Conservation (phyloP, 1,140 invertebrate genomes). For the Formica selysi region DNA sequence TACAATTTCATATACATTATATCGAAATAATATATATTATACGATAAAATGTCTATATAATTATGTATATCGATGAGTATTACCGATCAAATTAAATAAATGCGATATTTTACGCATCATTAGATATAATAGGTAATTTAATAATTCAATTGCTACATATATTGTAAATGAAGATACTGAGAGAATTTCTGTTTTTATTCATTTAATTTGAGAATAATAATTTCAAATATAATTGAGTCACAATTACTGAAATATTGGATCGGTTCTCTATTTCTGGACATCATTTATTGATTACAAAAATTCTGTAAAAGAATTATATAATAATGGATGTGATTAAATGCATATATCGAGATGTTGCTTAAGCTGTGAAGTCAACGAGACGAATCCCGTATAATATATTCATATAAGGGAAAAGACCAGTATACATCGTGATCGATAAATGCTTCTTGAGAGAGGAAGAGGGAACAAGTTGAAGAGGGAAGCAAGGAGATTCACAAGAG, state of each 20-base stretch:
- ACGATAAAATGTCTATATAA: constrained; percentile 22
- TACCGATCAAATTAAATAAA: constrained; percentile 28
- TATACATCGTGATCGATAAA: constrained; percentile 62
- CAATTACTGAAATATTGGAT: not conserved
- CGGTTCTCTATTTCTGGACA: not conserved
- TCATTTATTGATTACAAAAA: constrained; percentile 13
- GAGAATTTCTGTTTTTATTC: constrained; percentile 2
- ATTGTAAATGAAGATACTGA: not conserved
- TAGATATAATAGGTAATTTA: not conserved
- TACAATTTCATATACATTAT: constrained; percentile 1
- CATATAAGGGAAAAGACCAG: constrained; percentile 25
- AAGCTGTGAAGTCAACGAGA: not conserved
- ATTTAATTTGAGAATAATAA: constrained; percentile 6
- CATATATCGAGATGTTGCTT: not conserved
- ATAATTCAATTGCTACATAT: not conserved
- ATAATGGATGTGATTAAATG: constrained; percentile 1
- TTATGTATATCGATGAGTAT: constrained; percentile 11
- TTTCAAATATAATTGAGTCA: not conserved
- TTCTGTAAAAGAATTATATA: constrained; percentile 1
- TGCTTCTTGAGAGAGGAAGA: constrained; percentile 22
- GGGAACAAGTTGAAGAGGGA: not conserved
- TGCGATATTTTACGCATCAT: constrained; percentile 21
- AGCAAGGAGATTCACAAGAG: constrained; percentile 39
- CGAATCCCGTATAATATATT: constrained; percentile 37
- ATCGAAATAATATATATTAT: constrained; percentile 9